A percentile compares a stretch with the other conserved stretches of the same genome.
Evolutionary conservation across 2,113 vertebrate species (phyloP).

Genomic region (Lates calcarifer): DNA sequence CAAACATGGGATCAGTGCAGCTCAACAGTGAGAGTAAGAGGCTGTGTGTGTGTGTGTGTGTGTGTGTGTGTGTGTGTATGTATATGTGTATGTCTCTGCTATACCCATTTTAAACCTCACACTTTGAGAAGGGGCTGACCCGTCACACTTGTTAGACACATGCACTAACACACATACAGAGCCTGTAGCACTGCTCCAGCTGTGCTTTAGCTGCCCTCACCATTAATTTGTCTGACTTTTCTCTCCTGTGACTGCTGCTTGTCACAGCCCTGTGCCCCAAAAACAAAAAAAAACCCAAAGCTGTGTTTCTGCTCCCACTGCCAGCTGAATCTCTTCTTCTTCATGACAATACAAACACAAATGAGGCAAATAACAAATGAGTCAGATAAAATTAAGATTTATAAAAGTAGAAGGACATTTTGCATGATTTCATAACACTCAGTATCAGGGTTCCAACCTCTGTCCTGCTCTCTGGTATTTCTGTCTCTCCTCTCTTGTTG

Average conservation of each 20-base stretch:
- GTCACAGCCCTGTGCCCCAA: slow-evolving; percentile 15
- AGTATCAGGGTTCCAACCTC: not conserved
- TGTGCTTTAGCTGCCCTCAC: slow-evolving; percentile 47
- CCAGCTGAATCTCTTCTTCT: slow-evolving; percentile 6
- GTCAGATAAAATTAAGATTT: too few relatives aligned
- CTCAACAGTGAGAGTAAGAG: not conserved
- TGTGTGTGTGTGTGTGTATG: slow-evolving; percentile 25
- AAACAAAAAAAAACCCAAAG: slow-evolving; percentile 7
- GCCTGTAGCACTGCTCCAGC: slow-evolving; percentile 45
- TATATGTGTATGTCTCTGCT: slow-evolving; percentile 31
- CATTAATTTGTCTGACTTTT: slow-evolving; percentile 51
- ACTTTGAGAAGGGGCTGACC: slow-evolving; percentile 17
- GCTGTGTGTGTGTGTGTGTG: not conserved
- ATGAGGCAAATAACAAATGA: too few relatives aligned
- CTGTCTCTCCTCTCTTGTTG: slow-evolving; percentile 16
- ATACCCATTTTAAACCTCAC: slow-evolving; percentile 11
- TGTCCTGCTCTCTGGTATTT: slow-evolving; percentile 13
- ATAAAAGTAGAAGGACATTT: too few relatives aligned
- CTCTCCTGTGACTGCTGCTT: slow-evolving; percentile 30
- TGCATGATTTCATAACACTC: not conserved
- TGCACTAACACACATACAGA: not conserved
- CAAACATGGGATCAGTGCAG: slow-evolving; percentile 3
- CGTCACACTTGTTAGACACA: slow-evolving; percentile 34
- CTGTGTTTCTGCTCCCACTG: not conserved
- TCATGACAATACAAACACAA: too few relatives aligned